These are phyloP conservation scores for Cheilosia impressa DNA, from an alignment of 2,888 invertebrate genomes.

Conservation along the genomic window DNA sequence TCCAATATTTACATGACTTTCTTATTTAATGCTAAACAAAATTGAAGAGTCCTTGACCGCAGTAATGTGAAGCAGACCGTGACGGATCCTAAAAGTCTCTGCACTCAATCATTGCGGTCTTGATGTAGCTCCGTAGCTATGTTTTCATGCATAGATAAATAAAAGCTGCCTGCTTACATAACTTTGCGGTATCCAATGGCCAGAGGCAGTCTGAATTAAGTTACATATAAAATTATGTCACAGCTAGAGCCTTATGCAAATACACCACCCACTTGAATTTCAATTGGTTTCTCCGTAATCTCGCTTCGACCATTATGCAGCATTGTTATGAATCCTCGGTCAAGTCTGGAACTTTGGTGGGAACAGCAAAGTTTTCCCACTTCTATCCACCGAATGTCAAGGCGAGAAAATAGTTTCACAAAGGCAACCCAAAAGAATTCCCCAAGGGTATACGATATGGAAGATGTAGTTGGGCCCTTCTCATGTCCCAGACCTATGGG, in stretches of 20 bases:
- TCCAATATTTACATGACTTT: conserved; percentile 65
- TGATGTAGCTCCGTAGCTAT: not conserved
- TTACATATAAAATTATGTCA: conserved; percentile 50
- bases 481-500: not conserved
- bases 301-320: conserved; percentile 33
- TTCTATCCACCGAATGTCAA: conserved; percentile 27
- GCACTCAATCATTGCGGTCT: conserved; percentile 50
- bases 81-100: conserved; percentile 13
- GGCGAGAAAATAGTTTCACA: conserved; percentile 68
- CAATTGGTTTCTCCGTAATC: conserved; percentile 62
- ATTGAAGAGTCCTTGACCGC: conserved; percentile 62
- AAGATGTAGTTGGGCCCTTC: not conserved
- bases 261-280: conserved; percentile 47
- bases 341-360: conserved; percentile 46
- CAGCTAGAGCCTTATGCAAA: conserved; percentile 63
- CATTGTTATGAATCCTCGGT: conserved; percentile 60
- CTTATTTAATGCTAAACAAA: conserved; percentile 54
- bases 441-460: conserved; percentile 42
- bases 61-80: conserved; percentile 46
- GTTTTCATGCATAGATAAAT: conserved; percentile 1
- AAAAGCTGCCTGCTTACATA: conserved; percentile 12
- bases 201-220: conserved; percentile 46
- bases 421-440: conserved; percentile 67
- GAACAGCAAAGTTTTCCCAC: conserved; percentile 37
- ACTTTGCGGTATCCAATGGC: conserved; percentile 33